These are phyloP conservation scores for Chloropsis cyanopogon DNA, from an alignment of 2,113 vertebrate species.

Conservation along the genomic window DNA sequence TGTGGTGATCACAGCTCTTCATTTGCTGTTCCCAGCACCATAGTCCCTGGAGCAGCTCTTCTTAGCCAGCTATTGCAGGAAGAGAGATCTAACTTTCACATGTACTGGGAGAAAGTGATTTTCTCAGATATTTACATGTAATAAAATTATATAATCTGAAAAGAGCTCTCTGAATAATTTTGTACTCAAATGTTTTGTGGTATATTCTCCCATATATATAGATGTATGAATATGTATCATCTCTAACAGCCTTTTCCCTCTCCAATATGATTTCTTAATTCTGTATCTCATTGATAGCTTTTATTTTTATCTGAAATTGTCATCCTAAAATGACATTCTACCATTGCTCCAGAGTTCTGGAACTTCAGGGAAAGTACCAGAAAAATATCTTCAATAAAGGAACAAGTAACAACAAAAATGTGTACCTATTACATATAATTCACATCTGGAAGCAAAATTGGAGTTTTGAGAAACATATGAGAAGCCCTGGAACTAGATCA, in stretches of 20 bases:
- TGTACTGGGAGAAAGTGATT: background rate
- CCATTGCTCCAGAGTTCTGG: background rate
- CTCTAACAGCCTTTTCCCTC: background rate
- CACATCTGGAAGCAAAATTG: background rate
- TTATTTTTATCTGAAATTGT: background rate
- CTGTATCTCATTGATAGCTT: background rate
- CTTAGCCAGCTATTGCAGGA: background rate
- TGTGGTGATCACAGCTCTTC: background rate
- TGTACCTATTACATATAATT: background rate
- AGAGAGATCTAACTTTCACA: background rate
- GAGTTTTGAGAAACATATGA: background rate
- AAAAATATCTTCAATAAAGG: background rate
- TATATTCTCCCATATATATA: background rate
- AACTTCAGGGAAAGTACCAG: background rate
- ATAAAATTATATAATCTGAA: background rate
- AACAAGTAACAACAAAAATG: background rate
- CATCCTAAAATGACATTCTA: background rate
- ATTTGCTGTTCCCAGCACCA: background rate
- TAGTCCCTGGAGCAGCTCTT: background rate
- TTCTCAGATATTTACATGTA: background rate
- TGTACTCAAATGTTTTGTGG: background rate
- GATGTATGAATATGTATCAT: accelerated
- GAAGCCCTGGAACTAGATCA: background rate
- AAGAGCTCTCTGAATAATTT: background rate
- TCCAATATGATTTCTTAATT: background rate